phyloP scores from a whole-genome alignment of 2,113 vertebrate species.

The Sylvia atricapilla region DNA sequence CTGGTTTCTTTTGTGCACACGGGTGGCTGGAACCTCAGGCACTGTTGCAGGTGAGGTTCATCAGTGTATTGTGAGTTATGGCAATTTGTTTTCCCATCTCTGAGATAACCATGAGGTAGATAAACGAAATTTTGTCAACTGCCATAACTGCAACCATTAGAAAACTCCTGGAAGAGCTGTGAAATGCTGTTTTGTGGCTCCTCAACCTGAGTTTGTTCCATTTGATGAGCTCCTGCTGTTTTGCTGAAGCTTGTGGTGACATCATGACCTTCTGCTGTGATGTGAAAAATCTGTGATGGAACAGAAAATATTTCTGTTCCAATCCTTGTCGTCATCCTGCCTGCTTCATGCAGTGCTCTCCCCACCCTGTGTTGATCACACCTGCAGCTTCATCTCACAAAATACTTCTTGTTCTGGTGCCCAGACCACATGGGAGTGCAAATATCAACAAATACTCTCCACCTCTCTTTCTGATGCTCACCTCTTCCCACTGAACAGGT shows the following conservation, averaged over 20 bases:
- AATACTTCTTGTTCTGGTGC: neutral
- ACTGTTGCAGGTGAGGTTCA: neutral
- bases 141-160: neutral
- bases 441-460: neutral
- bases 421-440: fast-evolving
- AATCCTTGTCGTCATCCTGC: neutral
- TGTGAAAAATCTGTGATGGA: neutral
- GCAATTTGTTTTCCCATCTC: neutral
- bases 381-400: neutral
- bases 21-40: neutral
- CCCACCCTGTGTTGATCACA: neutral
- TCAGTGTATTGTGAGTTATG: neutral
- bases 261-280: neutral
- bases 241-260: neutral
- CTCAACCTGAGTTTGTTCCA: neutral
- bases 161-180: neutral
- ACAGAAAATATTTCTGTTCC: neutral
- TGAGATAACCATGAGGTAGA: neutral
- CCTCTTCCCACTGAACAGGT: neutral
- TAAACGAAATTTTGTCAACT: neutral
- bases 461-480: neutral
- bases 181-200: neutral
- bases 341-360: neutral
- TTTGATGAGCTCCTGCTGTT: neutral
- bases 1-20: neutral